Conservation (phyloP, 2,888 invertebrate species). For the Anthrax anthrax region DNA sequence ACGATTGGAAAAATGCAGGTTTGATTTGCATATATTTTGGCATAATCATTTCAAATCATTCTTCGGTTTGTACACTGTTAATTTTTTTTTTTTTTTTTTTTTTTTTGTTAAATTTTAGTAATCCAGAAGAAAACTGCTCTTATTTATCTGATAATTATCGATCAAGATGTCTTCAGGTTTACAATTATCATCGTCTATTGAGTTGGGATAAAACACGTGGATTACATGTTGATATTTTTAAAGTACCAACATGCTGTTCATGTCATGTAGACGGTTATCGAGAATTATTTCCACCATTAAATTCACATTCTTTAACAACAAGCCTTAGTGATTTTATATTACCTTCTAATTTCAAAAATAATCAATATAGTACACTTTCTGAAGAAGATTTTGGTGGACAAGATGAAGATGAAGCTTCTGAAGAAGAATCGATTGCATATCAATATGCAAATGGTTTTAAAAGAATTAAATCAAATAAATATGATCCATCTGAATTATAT, state of each 20-base stretch:
- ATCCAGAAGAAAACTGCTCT: conserved; percentile 59
- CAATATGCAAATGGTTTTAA: conserved; percentile 16
- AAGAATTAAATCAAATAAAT: conserved; percentile 9
- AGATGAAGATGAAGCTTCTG: conserved; percentile 8
- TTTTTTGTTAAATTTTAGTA: conserved; percentile 36
- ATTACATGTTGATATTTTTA: conserved; percentile 71
- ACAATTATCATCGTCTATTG: conserved; percentile 65
- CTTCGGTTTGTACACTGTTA: neutral
- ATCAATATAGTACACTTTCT: conserved; percentile 8
- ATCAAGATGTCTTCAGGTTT: conserved; percentile 69
- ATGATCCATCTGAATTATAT: conserved; percentile 19
- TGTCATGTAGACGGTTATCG: conserved; percentile 67
- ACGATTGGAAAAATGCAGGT: conserved; percentile 67
- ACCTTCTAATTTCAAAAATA: conserved; percentile 10
- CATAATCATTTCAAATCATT: neutral
- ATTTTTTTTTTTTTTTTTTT: conserved; percentile 1
- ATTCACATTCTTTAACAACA: conserved; percentile 1
- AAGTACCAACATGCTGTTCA: conserved; percentile 70
- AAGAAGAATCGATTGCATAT: conserved; percentile 14
- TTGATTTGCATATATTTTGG: neutral
- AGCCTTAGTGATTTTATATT: conserved; percentile 23
- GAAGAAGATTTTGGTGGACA: conserved; percentile 22
- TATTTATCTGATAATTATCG: conserved; percentile 66
- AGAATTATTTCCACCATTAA: conserved; percentile 47
- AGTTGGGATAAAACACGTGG: conserved; percentile 71